Evolutionary conservation across 2,797 vertebrate species (phyloP), one percentile per base, ranked within the genome.

Genomic region (Sebastes goodei): DNA sequence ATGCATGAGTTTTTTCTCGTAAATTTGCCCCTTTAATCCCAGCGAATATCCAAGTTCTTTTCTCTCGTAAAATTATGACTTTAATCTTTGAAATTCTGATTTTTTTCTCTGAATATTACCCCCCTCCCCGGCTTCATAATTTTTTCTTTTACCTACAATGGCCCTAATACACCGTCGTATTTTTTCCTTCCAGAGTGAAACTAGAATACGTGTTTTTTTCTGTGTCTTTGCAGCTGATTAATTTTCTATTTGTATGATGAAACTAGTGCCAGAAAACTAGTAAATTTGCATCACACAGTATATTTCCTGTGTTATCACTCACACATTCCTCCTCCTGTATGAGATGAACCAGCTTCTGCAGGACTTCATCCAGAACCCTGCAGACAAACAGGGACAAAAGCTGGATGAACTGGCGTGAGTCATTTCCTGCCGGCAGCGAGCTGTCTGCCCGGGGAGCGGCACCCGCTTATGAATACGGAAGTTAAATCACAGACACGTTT

Each of bases 291-390:
- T 66, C 10, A 7, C 27, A 27, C 60, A 25, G 10, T 67, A 74
- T 14, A 42, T 27, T 10, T 67, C 11, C 53, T 15, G 59, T 15
- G 59, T 76, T 72, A 55, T 79, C 49, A 96, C 97, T 97, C 94
- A 98, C 97, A 91, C 97, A 98, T 60, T 97, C 97, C 90, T 98
- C 97, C 72, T 97, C 97, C 77, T 98, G 97, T 65, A 98, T 97
- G 77, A 97, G 92, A 66, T 96, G 96, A 23, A 98, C 97, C 63
- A 98, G 93, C 84, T 97, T 97, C 92, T 97, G 97, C 57, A 98
- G 93, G 83, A 97, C 96, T 79, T 98, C 97, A 73, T 98, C 97
- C 93, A 97, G 92, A 78, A 95, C 94, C 95, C 97, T 98, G 94
- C 42, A 78, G 88, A 82, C 64, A 83, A 55, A 80, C 56, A 71